These are phyloP conservation scores for Lycocerus yunnanus DNA, from an alignment of 2,888 invertebrate genomes.

Conservation along the genomic window DNA sequence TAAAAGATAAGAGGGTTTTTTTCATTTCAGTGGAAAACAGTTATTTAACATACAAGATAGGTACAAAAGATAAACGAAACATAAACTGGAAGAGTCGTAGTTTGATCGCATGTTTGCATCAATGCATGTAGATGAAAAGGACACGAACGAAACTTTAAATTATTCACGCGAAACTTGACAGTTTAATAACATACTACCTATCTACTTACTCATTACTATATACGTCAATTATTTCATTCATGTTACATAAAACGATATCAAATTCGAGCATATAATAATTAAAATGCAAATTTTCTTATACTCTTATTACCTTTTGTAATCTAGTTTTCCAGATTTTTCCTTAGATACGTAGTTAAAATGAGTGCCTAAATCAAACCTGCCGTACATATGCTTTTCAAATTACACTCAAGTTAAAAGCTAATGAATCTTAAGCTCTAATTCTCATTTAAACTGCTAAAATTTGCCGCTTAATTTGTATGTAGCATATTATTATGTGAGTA, in stretches of 20 bases:
- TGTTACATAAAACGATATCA: neutral
- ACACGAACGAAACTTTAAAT: slow-evolving; percentile 17
- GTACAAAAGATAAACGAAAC: slow-evolving; percentile 13
- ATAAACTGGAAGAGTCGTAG: slow-evolving; percentile 8
- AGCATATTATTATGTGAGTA: neutral
- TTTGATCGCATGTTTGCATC: slow-evolving; percentile 22
- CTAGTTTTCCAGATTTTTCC: neutral
- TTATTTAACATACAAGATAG: slow-evolving; percentile 26
- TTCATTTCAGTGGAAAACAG: slow-evolving; percentile 23
- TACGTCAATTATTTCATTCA: slow-evolving; percentile 9
- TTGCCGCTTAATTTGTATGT: neutral
- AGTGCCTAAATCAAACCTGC: neutral
- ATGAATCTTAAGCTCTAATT: neutral
- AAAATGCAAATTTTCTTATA: neutral
- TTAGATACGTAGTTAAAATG: neutral
- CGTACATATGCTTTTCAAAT: neutral
- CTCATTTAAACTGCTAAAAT: neutral
- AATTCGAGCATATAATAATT: neutral
- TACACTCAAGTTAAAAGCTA: neutral
- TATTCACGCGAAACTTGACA: slow-evolving; percentile 23
- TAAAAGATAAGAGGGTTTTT: slow-evolving; percentile 14
- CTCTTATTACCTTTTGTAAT: neutral
- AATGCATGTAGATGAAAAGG: slow-evolving; percentile 17
- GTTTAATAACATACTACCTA: slow-evolving; percentile 18
- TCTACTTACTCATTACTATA: slow-evolving; percentile 10